Base-by-base conservation (phyloP, 2,797 vertebrate species). In the Enteromius treurensis region DNA sequence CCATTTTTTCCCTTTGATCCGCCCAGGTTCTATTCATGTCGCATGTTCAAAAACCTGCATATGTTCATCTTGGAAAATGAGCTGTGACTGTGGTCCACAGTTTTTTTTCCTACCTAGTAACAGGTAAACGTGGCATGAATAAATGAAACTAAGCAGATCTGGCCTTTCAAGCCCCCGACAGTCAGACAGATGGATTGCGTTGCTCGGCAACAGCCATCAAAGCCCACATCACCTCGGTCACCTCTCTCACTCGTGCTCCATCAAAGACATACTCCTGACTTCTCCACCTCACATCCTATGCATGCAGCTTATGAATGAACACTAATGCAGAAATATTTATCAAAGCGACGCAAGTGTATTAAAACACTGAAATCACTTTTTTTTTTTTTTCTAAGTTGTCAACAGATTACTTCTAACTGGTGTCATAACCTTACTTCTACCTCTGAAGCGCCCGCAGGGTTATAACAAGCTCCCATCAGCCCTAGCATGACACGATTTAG, bases 131-230 rank as follows among this genome's bases (percentile, higher is more conserved):
- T 82, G 58, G 75, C 58, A 73, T 78, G 73, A 73, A 80, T 83
- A 84, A 58, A 45, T 58, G 69, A 47, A 84, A 47, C 65, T 23
- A 76, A 82, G 74, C 77, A 37, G 67, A 37, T 68, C 49, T 77
- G 80, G 82, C 67, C 74, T 75, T 87, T 79, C 53, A 49, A 75
- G 55, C 67, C 37, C 62, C 64, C 60, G 6, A 62, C 79, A 77
- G 77, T 82, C 83, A 88, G 65, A 77, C 79, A 55, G 77, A 80
- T 64, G 78, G 73, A 81, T 75, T 29, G 69, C 10, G 95, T 95
- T 95, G 95, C 95, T 87, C 93, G 92, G 95, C 95, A 95, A 96
- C 95, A 86, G 89, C 89, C 91, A 93, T 94, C 92, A 90, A 91
- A 94, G 91, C 49, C 74, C 64, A 86, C 78, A 89, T 93, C 93